phyloP scores from a whole-genome alignment of 2,888 invertebrate genomes.

The Salticus scenicus region DNA sequence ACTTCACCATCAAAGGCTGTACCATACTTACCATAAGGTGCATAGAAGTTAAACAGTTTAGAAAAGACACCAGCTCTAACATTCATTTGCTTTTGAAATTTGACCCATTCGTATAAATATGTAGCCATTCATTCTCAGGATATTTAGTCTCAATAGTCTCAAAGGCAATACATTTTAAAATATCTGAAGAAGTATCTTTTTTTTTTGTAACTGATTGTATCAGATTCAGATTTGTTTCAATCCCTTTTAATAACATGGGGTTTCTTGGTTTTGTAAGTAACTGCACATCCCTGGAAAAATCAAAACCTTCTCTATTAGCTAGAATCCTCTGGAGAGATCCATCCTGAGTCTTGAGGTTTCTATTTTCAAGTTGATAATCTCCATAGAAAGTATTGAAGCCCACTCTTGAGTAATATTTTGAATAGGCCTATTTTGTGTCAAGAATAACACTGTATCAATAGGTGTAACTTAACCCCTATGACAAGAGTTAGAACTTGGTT shows the following conservation, averaged over 20 bases:
- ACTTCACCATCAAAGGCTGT: not conserved
- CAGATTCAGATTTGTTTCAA: not conserved
- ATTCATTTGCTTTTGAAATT: not conserved
- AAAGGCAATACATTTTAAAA: not conserved
- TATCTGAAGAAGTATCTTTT: no score
- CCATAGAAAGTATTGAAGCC: not conserved
- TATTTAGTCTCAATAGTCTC: constrained; percentile 4
- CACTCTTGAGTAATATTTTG: not conserved
- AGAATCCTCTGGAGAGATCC: not conserved
- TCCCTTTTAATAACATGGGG: not conserved
- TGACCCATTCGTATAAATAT: not conserved
- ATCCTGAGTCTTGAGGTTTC: not conserved
- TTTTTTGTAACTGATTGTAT: not conserved
- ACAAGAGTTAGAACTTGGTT: not conserved
- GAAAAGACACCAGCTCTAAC: not conserved
- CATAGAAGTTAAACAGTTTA: not conserved
- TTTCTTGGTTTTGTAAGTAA: not conserved
- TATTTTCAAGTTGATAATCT: not conserved
- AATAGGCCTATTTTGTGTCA: not conserved
- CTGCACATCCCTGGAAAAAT: not conserved
- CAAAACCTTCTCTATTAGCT: not conserved
- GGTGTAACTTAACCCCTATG: not conserved
- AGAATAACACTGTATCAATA: not conserved
- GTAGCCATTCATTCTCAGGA: not conserved
- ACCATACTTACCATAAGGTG: not conserved